Conservation (phyloP, 2,113 vertebrate species). For the Anthoscopus minutus region DNA sequence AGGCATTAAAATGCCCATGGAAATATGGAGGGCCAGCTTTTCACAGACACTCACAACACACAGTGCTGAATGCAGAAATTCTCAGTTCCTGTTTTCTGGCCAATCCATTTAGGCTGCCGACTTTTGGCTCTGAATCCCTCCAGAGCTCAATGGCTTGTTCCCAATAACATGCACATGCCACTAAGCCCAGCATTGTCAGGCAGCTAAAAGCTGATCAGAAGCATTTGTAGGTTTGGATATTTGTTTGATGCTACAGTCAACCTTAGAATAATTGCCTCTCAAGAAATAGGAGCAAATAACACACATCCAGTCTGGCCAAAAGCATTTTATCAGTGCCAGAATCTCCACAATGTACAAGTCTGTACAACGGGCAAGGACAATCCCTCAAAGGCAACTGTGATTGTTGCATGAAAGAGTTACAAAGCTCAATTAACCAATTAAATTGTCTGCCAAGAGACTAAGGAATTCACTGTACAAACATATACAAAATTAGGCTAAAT, state of each 20-base stretch:
- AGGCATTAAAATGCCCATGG: slow-evolving; percentile 2
- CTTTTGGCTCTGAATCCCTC: not conserved
- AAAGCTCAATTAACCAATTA: slow-evolving; percentile 27
- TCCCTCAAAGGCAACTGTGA: not conserved
- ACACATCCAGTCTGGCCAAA: not conserved
- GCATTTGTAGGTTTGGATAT: not conserved
- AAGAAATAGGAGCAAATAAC: slow-evolving; percentile 7
- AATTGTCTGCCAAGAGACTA: not conserved
- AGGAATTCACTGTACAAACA: not conserved
- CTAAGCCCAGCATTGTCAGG: not conserved
- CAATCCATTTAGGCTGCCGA: not conserved
- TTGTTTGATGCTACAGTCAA: not conserved
- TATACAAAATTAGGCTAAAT: not conserved
- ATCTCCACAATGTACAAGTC: not conserved
- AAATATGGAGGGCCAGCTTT: not conserved
- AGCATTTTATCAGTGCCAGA: slow-evolving; percentile 14
- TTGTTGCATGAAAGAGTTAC: not conserved
- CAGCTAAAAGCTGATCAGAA: not conserved
- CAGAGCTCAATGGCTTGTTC: not conserved
- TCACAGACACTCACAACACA: not conserved
- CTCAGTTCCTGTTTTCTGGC: not conserved
- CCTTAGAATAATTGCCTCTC: not conserved
- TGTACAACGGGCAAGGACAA: not conserved
- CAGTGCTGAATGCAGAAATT: not conserved
- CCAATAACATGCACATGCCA: not conserved